phyloP scores from a whole-genome alignment of 2,888 invertebrate genomes.

The Caenorhabditis doughertyi region DNA sequence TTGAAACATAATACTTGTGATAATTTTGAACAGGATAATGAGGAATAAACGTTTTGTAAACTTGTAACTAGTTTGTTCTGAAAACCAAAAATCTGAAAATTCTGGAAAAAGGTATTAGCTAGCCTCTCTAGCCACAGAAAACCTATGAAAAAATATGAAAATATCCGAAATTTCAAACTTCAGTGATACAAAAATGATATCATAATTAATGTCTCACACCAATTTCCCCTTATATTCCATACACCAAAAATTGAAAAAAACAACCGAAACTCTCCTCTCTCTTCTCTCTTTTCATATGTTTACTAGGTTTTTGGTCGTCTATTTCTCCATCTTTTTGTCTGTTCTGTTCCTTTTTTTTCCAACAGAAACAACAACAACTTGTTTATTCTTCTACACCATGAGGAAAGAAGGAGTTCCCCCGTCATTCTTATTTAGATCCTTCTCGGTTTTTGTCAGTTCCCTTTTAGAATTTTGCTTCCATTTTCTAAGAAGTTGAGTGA shows the following conservation, averaged over 20 bases:
- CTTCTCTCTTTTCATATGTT: not conserved
- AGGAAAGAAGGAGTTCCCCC: not conserved
- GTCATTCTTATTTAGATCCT: not conserved
- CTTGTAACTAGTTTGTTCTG: no score
- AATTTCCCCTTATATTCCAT: not conserved
- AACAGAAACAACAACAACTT: conserved; percentile 2
- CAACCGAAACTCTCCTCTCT: not conserved
- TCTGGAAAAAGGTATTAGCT: no score
- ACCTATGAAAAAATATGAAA: no score
- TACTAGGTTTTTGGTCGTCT: conserved; percentile 25
- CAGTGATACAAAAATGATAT: not conserved
- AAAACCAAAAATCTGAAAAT: no score
- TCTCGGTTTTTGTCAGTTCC: not conserved
- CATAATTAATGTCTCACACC: not conserved
- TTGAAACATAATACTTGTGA: no score
- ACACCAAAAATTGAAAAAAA: not conserved
- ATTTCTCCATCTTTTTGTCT: conserved; percentile 3
- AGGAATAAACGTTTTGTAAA: no score
- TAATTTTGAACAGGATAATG: no score
- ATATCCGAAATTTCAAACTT: no score
- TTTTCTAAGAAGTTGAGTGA: no score
- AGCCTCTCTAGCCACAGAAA: no score
- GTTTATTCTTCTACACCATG: not conserved
- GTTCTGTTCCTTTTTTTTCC: no score
- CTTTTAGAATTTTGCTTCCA: not conserved